Evolutionary conservation across 2,888 invertebrate genomes (phyloP).

Genomic region (Eucera pruinosa): DNA sequence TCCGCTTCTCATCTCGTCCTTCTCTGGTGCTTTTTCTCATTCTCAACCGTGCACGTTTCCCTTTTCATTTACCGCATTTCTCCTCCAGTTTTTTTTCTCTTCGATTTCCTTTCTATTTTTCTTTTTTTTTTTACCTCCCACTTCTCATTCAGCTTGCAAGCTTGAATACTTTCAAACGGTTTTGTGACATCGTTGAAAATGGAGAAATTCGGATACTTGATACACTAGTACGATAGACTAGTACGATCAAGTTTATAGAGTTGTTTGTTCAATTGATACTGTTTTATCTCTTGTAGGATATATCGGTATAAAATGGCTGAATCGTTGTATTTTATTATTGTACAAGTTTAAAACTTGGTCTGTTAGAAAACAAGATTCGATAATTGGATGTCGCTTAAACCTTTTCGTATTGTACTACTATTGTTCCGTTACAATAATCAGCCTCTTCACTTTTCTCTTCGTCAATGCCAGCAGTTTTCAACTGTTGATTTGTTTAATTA

Average conservation of each 20-base stretch:
- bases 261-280: not conserved
- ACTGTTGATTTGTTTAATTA: too few relatives aligned
- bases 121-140: not conserved
- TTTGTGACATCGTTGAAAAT: constrained; percentile 1
- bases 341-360: too few relatives aligned
- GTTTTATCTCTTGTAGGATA: not conserved
- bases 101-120: not conserved
- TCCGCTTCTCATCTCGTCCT: constrained; percentile 12
- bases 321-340: too few relatives aligned
- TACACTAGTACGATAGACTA: not conserved
- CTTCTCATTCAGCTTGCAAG: not conserved
- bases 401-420: too few relatives aligned
- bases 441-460: too few relatives aligned
- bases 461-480: not conserved
- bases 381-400: too few relatives aligned
- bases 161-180: too few relatives aligned
- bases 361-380: too few relatives aligned
- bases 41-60: constrained; percentile 13
- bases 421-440: too few relatives aligned
- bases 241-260: not conserved
- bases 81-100: not conserved
- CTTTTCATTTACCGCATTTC: constrained; percentile 16
- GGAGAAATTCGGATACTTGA: not conserved
- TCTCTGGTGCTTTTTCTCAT: not conserved
- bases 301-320: not conserved